Conservation (phyloP, 2,888 invertebrate species). For the Nasonia oneida region DNA sequence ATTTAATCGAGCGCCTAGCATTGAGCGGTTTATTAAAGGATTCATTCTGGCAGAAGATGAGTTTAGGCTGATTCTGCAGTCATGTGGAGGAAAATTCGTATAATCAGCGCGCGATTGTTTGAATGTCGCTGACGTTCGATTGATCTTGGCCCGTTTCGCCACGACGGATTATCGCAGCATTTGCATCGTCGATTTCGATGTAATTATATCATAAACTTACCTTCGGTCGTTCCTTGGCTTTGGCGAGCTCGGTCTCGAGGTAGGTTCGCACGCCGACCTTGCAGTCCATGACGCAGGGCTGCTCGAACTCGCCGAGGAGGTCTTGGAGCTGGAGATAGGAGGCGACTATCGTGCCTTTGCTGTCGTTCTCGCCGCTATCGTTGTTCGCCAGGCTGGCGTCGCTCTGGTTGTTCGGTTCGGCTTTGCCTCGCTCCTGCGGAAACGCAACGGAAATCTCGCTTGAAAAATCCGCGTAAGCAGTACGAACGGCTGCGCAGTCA, state of each 20-base stretch:
- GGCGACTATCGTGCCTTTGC: constrained; percentile 68
- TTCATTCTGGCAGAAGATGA: neutral
- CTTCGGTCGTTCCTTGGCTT: constrained; percentile 97
- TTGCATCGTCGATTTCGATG: neutral
- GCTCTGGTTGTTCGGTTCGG: constrained; percentile 29
- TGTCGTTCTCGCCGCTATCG: constrained; percentile 64
- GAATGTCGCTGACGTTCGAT: too few species aligned
- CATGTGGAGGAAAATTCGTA: too few species aligned
- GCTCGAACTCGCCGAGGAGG: constrained; percentile 92
- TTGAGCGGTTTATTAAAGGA: neutral
- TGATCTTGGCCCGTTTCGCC: neutral
- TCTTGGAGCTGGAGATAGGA: constrained; percentile 95
- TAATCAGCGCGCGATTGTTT: too few species aligned
- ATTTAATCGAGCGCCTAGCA: neutral
- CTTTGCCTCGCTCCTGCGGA: constrained; percentile 37
- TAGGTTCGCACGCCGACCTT: constrained; percentile 97
- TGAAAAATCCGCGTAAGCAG: neutral
- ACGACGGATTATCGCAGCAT: neutral
- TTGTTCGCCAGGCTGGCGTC: constrained; percentile 43
- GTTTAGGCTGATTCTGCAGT: neutral
- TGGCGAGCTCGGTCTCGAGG: constrained; percentile 95
- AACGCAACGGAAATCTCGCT: neutral
- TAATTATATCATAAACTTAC: constrained; percentile 77
- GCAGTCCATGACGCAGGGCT: constrained; percentile 98
- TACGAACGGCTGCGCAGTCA: too few species aligned